Base-by-base conservation (phyloP, 2,797 vertebrate species). In the Petrocephalus schoutedeni region DNA sequence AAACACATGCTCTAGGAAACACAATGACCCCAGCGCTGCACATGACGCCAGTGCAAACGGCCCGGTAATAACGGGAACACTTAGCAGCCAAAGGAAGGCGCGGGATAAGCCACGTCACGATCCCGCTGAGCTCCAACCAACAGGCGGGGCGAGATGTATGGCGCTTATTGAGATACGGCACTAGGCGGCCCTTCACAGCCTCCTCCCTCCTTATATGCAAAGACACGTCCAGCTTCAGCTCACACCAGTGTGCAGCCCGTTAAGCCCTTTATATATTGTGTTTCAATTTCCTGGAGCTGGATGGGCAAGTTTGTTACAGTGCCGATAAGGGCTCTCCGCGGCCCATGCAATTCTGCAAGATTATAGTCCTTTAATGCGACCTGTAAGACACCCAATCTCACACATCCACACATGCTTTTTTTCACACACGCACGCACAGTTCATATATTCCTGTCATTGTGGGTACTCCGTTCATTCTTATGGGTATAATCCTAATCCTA, bases 261-360 rank as follows among this genome's bases (percentile, higher is more conserved):
- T 91, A 92, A 92, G 88, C 86, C 64, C 87, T 89, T 92, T 92
- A 92, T 92, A 90, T 88, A 89, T 80, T 32, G 45, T 89, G 90
- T 91, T 92, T 90, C 91, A 91, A 92, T 90, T 92, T 87, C 89
- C 87, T 86, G 58, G 28, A 86, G 19, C 45, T 21, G 87, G 87
- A 87, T 77, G 89, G 89, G 12, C 19, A 45, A 89, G 90, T 90
- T 90, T 85, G 74, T 67, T 36, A 77, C 88, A 89, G 89, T 61
- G 90, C 87, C 88, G 87, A 89, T 89, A 89, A 86, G 84, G 54
- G 54, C 71, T 19, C 87, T 28, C 53, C 12, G 9, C 45, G 21
- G 19, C 56, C 32, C 49, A 57, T 82, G 89, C 87, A 64, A 88
- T 84, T 36, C 84, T 86, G 74, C 64, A 85, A 86, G 87, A 89